These are phyloP conservation scores for Arrhopalites spinosus DNA, from an alignment of 2,888 invertebrate genomes.

Conservation along the genomic window DNA sequence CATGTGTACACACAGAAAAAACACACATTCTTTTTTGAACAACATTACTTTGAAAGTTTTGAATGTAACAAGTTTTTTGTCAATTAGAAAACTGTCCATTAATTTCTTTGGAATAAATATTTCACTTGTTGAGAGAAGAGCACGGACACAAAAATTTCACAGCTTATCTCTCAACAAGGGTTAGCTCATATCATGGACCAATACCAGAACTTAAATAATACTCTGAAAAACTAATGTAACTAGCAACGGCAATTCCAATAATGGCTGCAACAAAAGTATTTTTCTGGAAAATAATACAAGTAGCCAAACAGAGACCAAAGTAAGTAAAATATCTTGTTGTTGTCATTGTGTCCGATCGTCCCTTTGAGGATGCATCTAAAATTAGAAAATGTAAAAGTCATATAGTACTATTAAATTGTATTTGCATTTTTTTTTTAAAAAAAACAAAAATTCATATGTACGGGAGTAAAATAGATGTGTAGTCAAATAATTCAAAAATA, in stretches of 20 bases:
- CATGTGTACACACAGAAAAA: no score
- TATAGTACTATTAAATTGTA: background rate
- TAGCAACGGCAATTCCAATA: conserved; percentile 77
- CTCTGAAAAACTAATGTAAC: conserved; percentile 84
- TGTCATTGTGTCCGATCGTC: conserved; percentile 61
- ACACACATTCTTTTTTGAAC: no score
- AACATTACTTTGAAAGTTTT: no score
- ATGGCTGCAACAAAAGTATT: conserved; percentile 76
- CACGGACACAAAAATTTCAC: no score
- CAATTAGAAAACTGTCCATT: no score
- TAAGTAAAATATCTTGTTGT: conserved; percentile 80
- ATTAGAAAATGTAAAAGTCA: conserved; percentile 11
- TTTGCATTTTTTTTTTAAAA: background rate
- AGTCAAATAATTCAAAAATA: no score
- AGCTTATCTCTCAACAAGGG: background rate
- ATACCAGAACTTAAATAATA: conserved; percentile 66
- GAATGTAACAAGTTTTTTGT: no score
- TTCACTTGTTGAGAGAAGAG: no score
- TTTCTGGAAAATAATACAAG: conserved; percentile 78
- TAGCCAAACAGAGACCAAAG: conserved; percentile 80
- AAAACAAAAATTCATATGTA: background rate
- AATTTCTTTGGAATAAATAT: no score
- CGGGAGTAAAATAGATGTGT: no score
- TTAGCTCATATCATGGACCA: conserved; percentile 11
- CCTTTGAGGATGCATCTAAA: conserved; percentile 55